Evolutionary conservation across 2,888 invertebrate genomes (phyloP), one percentile per base, ranked within the genome.

Genomic region (Drosophila ustulata): DNA sequence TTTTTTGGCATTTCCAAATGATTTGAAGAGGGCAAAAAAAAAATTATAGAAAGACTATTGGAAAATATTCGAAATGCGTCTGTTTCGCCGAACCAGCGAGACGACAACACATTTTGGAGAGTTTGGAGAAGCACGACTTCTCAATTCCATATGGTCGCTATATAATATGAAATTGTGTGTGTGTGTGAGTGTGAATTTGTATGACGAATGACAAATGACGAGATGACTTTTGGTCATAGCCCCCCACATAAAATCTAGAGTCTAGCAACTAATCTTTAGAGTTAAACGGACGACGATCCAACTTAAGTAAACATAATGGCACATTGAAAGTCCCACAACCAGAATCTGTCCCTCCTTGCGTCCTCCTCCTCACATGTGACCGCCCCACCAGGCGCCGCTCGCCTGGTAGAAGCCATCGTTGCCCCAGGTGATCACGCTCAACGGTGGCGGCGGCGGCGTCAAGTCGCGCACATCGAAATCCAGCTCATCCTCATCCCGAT

Each of bases 271-370:
- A 69, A 18, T 68, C 25, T 37, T 67, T 61, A 67, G 46, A 69
- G 26, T 56, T 30, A 58, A 55, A 55, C 59, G 58, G 53, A 51
- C 46, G 30, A 28, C 32, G 61, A 32, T 46, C 34, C 25, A 63
- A 63, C 67, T 77, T 78, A 82, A 84, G 82, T 87, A 85, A 88
- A 85, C 70, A 65, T 74, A 88, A 83, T 83, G 83, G 89, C 83
- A 83, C 83, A 80, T 88, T 76, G 72, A 88, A 88, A 67, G 71
- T 78, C 78, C 82, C 77, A 85, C 88, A 88, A 85, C 82, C 73
- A 73, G 73, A 73, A 75, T 64, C 73, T 49, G 63, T 52, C 32
- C 18, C 52, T 58, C 52, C 50, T 65, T 26, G 18, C 30, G 6
- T 30, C 30, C 26, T 26, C 1, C n/a, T n/a, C 49, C 25, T 82